Evolutionary conservation across 2,888 invertebrate species (phyloP).

Genomic region (Leucophenga montana): DNA sequence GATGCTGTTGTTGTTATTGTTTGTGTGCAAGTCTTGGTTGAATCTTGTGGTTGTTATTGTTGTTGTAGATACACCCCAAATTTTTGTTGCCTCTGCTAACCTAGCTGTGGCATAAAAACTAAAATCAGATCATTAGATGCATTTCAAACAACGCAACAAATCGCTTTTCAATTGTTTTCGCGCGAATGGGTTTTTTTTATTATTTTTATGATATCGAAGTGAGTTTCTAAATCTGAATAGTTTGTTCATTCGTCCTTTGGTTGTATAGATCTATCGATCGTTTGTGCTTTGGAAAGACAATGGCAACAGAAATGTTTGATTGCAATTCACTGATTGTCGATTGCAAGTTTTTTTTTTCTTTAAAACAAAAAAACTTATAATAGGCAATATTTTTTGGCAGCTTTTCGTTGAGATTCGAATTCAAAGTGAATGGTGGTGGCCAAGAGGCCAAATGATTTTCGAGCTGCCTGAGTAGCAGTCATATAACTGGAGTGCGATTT

Average conservation of each 20-base stretch:
- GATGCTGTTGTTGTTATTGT: slow-evolving; percentile 4
- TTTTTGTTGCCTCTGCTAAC: slow-evolving; percentile 10
- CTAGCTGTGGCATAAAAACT: not conserved
- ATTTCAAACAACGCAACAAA: slow-evolving; percentile 48
- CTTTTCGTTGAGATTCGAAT: not conserved
- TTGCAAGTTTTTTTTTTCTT: not conserved
- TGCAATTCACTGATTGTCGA: not conserved
- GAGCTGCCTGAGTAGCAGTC: slow-evolving; percentile 22
- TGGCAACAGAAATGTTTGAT: slow-evolving; percentile 1
- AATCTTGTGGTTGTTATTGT: slow-evolving; percentile 30
- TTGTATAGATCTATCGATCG: not conserved
- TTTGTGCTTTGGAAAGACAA: not conserved
- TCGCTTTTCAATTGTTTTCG: slow-evolving; percentile 58
- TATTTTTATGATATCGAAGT: not conserved
- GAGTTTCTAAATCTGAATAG: not conserved
- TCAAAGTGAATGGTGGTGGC: not conserved
- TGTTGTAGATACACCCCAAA: slow-evolving; percentile 41
- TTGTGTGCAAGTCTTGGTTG: not conserved
- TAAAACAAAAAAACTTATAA: not conserved
- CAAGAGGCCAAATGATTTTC: slow-evolving; percentile 20
- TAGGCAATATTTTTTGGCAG: slow-evolving; percentile 20
- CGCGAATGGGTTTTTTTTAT: not conserved
- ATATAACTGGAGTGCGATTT: not conserved
- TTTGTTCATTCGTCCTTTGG: not conserved
- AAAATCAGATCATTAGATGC: slow-evolving; percentile 29